Evolutionary conservation across 1,140 invertebrate genomes (phyloP).

Genomic region (Drosophila funebris): DNA sequence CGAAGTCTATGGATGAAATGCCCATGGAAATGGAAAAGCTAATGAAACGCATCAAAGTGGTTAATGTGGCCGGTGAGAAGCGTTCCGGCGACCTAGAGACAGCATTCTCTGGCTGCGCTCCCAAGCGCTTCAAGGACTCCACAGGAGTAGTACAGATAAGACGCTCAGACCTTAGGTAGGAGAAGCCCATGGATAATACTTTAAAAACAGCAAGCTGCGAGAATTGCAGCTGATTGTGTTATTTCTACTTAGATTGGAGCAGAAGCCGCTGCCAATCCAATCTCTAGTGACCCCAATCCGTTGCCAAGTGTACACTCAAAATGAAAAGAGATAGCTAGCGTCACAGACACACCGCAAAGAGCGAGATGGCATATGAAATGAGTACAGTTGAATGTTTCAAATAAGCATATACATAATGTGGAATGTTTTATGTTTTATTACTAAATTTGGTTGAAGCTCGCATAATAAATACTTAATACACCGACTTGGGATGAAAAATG

Average conservation of each 20-base stretch:
- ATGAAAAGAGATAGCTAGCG: neutral
- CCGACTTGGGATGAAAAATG: neutral
- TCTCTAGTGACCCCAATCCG: too few relatives aligned
- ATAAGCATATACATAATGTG: neutral
- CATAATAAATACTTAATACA: neutral
- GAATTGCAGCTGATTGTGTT: too few relatives aligned
- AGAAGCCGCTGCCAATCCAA: too few relatives aligned
- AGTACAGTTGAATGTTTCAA: neutral
- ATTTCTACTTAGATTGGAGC: too few relatives aligned
- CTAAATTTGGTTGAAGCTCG: neutral
- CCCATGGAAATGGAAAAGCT: constrained; percentile 25
- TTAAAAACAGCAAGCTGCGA: too few relatives aligned
- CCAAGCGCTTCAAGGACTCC: neutral
- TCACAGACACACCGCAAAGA: neutral
- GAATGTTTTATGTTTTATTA: neutral
- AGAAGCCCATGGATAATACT: too few relatives aligned
- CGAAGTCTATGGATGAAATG: neutral
- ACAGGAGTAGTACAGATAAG: too few relatives aligned
- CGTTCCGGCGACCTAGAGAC: neutral
- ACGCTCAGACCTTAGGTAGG: too few relatives aligned
- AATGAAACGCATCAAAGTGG: constrained; percentile 37
- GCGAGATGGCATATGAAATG: neutral
- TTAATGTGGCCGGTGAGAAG: constrained; percentile 42
- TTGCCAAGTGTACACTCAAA: neutral
- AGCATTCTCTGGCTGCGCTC: neutral